A percentile compares a stretch with the other conserved stretches of the same genome.
Evolutionary conservation across 2,797 vertebrate species (phyloP).

Genomic region (Dipus sagitta): DNA sequence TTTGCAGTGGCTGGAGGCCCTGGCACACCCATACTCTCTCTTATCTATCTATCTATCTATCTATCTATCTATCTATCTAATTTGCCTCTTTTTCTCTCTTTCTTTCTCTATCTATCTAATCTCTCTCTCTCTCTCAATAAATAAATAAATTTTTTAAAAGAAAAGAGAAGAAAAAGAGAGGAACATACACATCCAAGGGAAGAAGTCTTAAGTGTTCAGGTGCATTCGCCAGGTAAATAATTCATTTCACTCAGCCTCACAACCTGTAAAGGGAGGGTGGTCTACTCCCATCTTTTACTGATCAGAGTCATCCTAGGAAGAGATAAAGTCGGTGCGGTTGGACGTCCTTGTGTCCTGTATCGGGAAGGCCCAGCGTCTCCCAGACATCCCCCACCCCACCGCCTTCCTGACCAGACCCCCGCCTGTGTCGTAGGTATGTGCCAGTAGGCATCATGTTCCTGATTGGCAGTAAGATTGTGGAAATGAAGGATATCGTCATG

Average conservation of each 20-base stretch:
- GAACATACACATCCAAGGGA: background rate
- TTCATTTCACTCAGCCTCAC: constrained; percentile 2
- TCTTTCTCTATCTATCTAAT: no score
- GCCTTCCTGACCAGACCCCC: background rate
- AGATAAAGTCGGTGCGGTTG: background rate
- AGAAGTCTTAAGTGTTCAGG: background rate
- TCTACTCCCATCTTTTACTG: background rate
- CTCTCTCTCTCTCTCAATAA: no score
- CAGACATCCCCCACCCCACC: background rate
- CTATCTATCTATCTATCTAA: no score
- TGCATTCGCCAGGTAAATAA: background rate
- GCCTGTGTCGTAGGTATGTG: constrained; percentile 92
- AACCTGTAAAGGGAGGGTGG: background rate
- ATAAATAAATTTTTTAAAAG: background rate
- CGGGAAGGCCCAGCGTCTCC: background rate
- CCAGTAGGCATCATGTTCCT: constrained; percentile 98
- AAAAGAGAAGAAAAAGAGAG: background rate
- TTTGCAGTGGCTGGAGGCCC: no score
- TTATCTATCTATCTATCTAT: no score
- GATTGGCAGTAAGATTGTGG: constrained; percentile 98
- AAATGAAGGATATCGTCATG: constrained; percentile 96
- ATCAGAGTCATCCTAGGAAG: background rate
- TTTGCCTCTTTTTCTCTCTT: no score
- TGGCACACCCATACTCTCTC: no score
- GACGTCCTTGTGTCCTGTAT: background rate